A percentile compares a stretch with the other conserved stretches of the same genome.
These are phyloP conservation scores for Plotosus lineatus DNA, from an alignment of 2,113 vertebrate genomes.

Conservation along the genomic window DNA sequence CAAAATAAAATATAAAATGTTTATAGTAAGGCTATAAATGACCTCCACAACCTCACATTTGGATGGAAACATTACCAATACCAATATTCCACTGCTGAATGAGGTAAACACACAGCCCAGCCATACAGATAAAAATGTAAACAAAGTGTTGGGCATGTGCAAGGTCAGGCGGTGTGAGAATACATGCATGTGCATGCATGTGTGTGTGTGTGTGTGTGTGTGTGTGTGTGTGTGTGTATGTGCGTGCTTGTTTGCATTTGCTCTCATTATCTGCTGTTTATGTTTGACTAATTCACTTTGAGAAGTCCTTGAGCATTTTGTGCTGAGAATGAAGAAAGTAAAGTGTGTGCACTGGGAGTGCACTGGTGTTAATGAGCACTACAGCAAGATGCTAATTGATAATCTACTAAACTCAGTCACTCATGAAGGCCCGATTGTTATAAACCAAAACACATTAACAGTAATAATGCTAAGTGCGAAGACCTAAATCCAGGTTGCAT, in stretches of 20 bases:
- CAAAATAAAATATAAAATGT: no score
- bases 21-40: no score
- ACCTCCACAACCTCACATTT: no score
- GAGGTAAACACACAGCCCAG: background rate
- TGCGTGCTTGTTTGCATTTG: background rate
- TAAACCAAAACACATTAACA: constrained; percentile 59
- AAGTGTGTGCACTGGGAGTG: constrained; percentile 45
- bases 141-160: background rate
- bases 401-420: constrained; percentile 63
- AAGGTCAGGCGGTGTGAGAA: constrained; percentile 25
- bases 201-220: background rate
- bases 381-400: constrained; percentile 71
- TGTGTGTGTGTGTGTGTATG: constrained; percentile 16
- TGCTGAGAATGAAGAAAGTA: constrained; percentile 18
- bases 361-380: constrained; percentile 70
- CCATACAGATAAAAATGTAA: constrained; percentile 17
- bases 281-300: constrained; percentile 51
- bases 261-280: constrained; percentile 49
- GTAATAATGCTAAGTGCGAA: constrained; percentile 12
- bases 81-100: background rate
- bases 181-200: background rate
- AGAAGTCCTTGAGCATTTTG: constrained; percentile 46
- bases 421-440: constrained; percentile 64
- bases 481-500: background rate
- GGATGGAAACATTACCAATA: background rate